Percentiles rank a stretch among this genome's conserved stretches.
Conservation (phyloP, 2,113 vertebrate genomes). For the Chloebia gouldiae region DNA sequence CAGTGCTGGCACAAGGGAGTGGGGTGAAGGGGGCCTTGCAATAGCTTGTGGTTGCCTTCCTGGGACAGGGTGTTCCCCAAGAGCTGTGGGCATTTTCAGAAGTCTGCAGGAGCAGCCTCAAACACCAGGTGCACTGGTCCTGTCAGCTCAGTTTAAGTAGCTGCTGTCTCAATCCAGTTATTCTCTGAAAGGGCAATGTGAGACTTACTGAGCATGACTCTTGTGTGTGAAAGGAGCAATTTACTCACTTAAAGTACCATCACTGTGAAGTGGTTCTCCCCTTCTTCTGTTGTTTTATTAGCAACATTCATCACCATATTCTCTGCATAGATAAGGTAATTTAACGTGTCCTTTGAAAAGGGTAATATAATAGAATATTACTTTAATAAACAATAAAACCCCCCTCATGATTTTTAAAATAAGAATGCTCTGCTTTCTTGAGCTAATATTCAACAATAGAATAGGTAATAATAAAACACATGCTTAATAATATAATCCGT, state of each 20-base stretch:
- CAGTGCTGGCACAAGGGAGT: not conserved
- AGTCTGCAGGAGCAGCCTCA: not conserved
- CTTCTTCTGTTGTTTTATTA: not conserved
- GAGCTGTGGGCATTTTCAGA: not conserved
- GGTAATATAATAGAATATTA: not conserved
- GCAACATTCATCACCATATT: not conserved
- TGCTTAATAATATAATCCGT: not conserved
- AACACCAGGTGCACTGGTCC: not conserved
- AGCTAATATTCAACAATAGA: not conserved
- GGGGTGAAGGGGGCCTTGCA: not conserved
- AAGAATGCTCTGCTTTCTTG: not conserved
- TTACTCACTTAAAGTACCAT: not conserved
- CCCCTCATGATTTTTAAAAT: not conserved
- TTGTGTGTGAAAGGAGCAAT: not conserved
- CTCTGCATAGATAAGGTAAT: not conserved
- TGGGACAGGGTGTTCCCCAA: not conserved
- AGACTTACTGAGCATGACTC: not conserved
- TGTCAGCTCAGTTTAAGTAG: not conserved
- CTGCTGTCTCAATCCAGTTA: not conserved
- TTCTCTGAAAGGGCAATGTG: not conserved
- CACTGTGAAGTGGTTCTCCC: not conserved
- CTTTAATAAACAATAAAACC: not conserved
- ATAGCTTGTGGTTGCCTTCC: rapidly evolving
- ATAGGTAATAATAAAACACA: not conserved
- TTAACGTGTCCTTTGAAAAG: not conserved